Evolutionary conservation across 2,113 vertebrate genomes (phyloP).

Genomic region (Lonchura striata): DNA sequence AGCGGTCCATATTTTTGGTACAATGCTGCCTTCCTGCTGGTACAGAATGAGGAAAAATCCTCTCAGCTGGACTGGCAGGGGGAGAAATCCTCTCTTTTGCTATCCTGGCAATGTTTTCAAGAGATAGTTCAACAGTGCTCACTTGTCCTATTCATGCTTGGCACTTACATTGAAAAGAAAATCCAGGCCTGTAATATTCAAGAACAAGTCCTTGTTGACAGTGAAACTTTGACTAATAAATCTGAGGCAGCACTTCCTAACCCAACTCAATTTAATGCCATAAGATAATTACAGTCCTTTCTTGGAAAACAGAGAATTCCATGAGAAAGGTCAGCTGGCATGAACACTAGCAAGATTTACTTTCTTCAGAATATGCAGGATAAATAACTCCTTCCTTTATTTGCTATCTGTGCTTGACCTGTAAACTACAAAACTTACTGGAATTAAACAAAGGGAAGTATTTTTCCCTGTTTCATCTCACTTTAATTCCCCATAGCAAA

Average conservation of each 20-base stretch:
- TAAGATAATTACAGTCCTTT: background rate
- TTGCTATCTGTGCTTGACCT: background rate
- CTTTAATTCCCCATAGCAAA: background rate
- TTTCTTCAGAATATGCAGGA: background rate
- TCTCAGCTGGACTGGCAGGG: background rate
- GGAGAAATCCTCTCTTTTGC: background rate
- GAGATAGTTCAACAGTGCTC: rapidly evolving
- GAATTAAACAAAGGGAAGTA: background rate
- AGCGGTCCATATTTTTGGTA: background rate
- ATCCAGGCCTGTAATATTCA: background rate
- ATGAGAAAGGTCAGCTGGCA: background rate
- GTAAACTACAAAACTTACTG: background rate
- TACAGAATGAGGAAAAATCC: background rate
- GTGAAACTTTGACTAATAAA: constrained; percentile 18
- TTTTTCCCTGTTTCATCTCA: background rate
- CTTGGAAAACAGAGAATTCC: background rate
- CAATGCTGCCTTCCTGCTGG: background rate
- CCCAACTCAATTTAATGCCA: background rate
- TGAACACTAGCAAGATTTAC: background rate
- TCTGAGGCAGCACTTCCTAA: background rate
- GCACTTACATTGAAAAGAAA: background rate
- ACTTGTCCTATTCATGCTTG: background rate
- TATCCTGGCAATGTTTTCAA: background rate
- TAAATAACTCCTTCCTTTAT: background rate
- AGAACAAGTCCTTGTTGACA: background rate